These are phyloP conservation scores for Papilio gigon DNA, from an alignment of 2,888 invertebrate genomes.

Conservation along the genomic window DNA sequence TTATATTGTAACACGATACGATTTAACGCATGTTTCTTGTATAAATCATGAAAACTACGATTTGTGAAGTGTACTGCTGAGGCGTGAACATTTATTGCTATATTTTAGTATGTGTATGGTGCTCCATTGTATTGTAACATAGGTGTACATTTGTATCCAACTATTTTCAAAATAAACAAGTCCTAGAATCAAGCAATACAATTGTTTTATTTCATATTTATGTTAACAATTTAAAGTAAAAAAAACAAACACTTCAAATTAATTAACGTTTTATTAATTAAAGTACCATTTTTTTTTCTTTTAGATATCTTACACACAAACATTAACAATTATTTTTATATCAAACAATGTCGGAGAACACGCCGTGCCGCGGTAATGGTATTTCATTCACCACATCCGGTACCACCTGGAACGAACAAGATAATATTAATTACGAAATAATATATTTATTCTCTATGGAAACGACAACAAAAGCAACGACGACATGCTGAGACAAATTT, in stretches of 20 bases:
- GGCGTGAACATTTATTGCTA: constrained; percentile 63
- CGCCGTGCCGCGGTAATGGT: constrained; percentile 59
- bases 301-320: constrained; percentile 14
- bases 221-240: background rate
- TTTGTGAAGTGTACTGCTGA: constrained; percentile 31
- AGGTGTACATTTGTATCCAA: constrained; percentile 77
- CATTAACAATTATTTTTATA: constrained; percentile 19
- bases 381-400: constrained; percentile 69
- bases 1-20: background rate
- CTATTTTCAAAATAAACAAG: constrained; percentile 77
- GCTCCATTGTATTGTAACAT: constrained; percentile 73
- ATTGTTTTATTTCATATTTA: constrained; percentile 43
- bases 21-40: constrained; percentile 37
- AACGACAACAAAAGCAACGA: background rate
- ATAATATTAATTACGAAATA: constrained; percentile 20
- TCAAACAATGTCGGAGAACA: constrained; percentile 61
- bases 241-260: background rate
- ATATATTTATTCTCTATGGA: too few relatives aligned
- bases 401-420: constrained; percentile 52
- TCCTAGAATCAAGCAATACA: constrained; percentile 59
- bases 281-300: background rate
- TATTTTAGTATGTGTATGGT: constrained; percentile 76
- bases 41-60: background rate
- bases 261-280: background rate
- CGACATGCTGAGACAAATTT: too few relatives aligned